Percentiles rank a stretch among this genome's conserved stretches.
These are phyloP conservation scores for Spea multiplicata DNA, from an alignment of 2,113 vertebrate species.

Conservation along the genomic window DNA sequence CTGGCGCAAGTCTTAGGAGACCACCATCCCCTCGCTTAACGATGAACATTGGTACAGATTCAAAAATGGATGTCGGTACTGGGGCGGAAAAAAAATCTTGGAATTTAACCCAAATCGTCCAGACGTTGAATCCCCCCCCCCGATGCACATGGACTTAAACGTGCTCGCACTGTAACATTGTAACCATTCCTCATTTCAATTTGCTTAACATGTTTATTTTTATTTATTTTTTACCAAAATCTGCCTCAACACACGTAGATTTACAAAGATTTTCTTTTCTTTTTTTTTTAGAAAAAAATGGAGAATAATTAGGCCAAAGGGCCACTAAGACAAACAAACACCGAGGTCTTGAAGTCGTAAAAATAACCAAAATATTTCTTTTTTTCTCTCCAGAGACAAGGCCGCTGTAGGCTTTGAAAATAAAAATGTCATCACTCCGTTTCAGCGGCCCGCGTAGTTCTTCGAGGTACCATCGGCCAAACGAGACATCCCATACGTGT, in stretches of 20 bases:
- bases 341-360: constrained; percentile 29
- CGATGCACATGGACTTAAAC: too few relatives aligned
- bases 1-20: neutral
- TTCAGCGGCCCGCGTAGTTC: constrained; percentile 32
- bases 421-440: constrained; percentile 46
- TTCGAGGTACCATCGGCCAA: constrained; percentile 19
- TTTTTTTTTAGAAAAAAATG: too few relatives aligned
- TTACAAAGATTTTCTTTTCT: too few relatives aligned
- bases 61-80: too few relatives aligned
- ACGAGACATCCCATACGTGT: constrained; percentile 4
- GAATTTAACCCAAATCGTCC: too few relatives aligned
- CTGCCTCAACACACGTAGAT: neutral
- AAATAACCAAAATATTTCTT: constrained; percentile 46
- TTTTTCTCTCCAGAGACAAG: constrained; percentile 31
- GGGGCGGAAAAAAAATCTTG: too few relatives aligned
- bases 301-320: constrained; percentile 23
- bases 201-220: neutral
- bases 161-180: neutral
- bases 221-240: constrained; percentile 20
- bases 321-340: constrained; percentile 23
- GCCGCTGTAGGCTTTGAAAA: constrained; percentile 20
- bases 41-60: neutral
- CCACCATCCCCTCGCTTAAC: neutral
- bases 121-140: too few relatives aligned
- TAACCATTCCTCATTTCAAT: neutral